Conservation (phyloP, 2,113 vertebrate species). For the Apodemus sylvaticus region DNA sequence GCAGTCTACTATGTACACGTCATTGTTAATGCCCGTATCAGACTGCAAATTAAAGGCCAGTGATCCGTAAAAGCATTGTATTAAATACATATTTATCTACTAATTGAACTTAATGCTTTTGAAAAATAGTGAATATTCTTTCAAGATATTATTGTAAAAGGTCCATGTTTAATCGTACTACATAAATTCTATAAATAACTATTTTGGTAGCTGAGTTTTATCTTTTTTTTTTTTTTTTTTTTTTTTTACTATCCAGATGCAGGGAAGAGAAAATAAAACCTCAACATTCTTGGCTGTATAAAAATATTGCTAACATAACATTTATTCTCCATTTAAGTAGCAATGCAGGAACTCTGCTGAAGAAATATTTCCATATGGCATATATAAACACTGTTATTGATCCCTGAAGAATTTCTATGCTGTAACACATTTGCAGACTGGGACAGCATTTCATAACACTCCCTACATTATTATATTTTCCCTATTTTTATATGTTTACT, state of each 20-base stretch:
- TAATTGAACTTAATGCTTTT: conserved; percentile 10
- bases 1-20: neutral
- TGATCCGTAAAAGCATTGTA: neutral
- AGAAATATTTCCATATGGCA: conserved; percentile 73
- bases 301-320: conserved; percentile 76
- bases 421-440: conserved; percentile 37
- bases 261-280: conserved; percentile 42
- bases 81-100: neutral
- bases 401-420: conserved; percentile 60
- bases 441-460: conserved; percentile 24
- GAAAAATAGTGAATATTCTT: neutral
- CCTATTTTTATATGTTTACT: neutral
- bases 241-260: conserved; percentile 57
- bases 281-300: conserved; percentile 55
- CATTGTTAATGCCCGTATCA: neutral
- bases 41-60: neutral
- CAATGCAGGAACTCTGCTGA: conserved; percentile 51
- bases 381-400: conserved; percentile 67
- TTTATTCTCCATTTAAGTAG: conserved; percentile 74
- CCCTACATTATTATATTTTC: conserved; percentile 25
- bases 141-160: conserved; percentile 24
- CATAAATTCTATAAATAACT: conserved; percentile 29
- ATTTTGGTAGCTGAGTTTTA: conserved; percentile 52
- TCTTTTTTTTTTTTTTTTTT: conserved; percentile 67
- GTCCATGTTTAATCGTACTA: conserved; percentile 30